Evolutionary conservation across 2,797 vertebrate species (phyloP).

Genomic region (Leucoraja ocellata): DNA sequence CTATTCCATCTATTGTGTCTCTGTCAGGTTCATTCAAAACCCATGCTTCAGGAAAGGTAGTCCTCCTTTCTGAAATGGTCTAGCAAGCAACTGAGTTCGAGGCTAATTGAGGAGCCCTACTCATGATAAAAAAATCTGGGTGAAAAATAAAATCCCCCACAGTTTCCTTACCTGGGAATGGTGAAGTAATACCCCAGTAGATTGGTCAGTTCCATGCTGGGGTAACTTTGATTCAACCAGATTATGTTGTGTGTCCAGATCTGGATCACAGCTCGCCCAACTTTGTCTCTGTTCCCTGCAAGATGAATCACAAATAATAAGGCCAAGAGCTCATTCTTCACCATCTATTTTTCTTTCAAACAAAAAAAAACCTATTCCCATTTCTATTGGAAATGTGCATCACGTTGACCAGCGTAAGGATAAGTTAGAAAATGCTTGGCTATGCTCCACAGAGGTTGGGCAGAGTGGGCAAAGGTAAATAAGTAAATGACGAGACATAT

Average conservation of each 20-base stretch:
- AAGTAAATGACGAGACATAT: not conserved
- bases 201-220: conserved; percentile 57
- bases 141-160: not conserved
- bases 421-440: not conserved
- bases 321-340: not conserved
- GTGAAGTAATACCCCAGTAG: conserved; percentile 67
- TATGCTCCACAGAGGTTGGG: not conserved
- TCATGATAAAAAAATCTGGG: not conserved
- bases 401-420: too few relatives aligned
- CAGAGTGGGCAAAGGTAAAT: too few relatives aligned
- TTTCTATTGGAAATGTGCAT: not conserved
- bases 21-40: too few relatives aligned
- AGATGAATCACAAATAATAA: conserved; percentile 9
- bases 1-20: too few relatives aligned
- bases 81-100: not conserved
- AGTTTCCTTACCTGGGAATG: conserved; percentile 63
- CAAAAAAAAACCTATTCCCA: not conserved
- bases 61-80: not conserved
- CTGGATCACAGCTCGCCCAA: conserved; percentile 66
- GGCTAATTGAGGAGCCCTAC: too few relatives aligned
- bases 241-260: conserved; percentile 60
- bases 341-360: too few relatives aligned
- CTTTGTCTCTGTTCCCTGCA: conserved; percentile 69
- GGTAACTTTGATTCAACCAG: conserved; percentile 59
- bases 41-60: not conserved